Evolutionary conservation across 2,113 vertebrate genomes (phyloP).

Genomic region (Apodemus speciosus): DNA sequence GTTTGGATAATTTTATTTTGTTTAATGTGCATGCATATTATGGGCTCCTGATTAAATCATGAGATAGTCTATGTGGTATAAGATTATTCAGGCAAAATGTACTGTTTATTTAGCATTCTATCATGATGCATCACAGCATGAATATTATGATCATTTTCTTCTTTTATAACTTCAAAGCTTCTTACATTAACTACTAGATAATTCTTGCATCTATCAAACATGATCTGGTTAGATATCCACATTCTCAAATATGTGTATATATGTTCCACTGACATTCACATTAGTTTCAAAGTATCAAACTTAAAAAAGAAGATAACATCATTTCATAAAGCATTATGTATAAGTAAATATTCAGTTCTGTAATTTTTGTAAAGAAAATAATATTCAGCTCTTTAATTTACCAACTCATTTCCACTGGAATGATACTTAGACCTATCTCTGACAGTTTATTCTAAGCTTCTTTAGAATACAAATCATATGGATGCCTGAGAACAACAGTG

Average conservation of each 20-base stretch:
- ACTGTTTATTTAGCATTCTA: background rate
- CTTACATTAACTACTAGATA: background rate
- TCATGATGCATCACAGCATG: background rate
- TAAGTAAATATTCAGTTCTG: background rate
- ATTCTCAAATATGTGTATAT: slow-evolving; percentile 24
- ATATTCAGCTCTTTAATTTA: background rate
- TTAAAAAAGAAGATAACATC: background rate
- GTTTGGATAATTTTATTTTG: background rate
- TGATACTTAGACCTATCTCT: background rate
- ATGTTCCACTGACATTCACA: background rate
- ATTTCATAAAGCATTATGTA: background rate
- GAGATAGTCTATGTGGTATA: background rate
- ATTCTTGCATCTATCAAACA: background rate
- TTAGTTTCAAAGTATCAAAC: background rate
- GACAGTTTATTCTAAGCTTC: background rate
- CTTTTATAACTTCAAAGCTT: background rate
- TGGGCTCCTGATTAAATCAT: background rate
- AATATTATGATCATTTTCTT: background rate
- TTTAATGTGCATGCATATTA: background rate
- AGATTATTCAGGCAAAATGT: background rate
- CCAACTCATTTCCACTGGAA: background rate
- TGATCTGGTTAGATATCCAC: background rate
- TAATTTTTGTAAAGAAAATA: background rate
- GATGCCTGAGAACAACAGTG: background rate
- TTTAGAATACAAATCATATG: background rate